These are phyloP conservation scores for Glossosoma conforme DNA, from an alignment of 1,140 invertebrate genomes.

Conservation along the genomic window DNA sequence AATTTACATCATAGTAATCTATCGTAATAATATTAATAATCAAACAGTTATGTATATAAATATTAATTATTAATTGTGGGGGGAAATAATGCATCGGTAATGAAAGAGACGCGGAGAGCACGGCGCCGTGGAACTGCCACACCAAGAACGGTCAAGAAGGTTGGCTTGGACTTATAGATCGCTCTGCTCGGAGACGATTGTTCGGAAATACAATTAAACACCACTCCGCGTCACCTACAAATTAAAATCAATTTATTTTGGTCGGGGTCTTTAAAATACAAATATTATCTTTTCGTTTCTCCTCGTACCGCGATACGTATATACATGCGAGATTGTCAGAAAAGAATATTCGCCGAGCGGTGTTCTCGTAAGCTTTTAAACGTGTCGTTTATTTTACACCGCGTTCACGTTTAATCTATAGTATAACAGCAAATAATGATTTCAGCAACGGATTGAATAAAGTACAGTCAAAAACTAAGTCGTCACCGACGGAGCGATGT, in stretches of 20 bases:
- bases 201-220: too few relatives aligned
- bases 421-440: slow-evolving; percentile 15
- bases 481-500: too few relatives aligned
- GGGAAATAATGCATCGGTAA: slow-evolving; percentile 27
- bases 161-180: not conserved
- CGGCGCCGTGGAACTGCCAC: too few relatives aligned
- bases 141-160: too few relatives aligned
- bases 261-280: slow-evolving; percentile 27
- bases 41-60: slow-evolving; percentile 30
- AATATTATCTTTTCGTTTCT: slow-evolving; percentile 17
- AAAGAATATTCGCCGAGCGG: slow-evolving; percentile 27
- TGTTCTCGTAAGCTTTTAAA: slow-evolving; percentile 26
- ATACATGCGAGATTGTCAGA: slow-evolving; percentile 31
- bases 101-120: slow-evolving; percentile 24
- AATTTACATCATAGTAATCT: slow-evolving; percentile 32
- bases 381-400: slow-evolving; percentile 25
- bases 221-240: slow-evolving; percentile 3
- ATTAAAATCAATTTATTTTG: slow-evolving; percentile 21
- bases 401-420: slow-evolving; percentile 16
- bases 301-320: slow-evolving; percentile 26
- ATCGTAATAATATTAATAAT: slow-evolving; percentile 32
- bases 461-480: slow-evolving; percentile 17
- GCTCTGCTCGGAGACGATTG: not conserved
- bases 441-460: slow-evolving; percentile 13
- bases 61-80: slow-evolving; percentile 25